Conservation (phyloP, 2,113 vertebrate species). For the Crocuta crocuta region DNA sequence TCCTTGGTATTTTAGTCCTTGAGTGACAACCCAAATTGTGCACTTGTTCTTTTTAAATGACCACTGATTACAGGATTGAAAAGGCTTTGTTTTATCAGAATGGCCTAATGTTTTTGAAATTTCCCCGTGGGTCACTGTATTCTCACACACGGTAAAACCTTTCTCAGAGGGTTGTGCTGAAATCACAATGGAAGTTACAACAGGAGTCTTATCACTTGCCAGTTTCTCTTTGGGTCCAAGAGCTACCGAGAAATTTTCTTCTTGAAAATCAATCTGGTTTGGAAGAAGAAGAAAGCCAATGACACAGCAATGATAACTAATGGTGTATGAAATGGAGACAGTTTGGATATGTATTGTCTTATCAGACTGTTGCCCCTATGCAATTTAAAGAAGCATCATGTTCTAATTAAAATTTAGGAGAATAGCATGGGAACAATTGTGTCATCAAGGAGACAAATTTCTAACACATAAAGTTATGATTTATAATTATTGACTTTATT, state of each 20-base stretch:
- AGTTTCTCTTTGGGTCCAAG: slow-evolving; percentile 39
- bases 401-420: slow-evolving; percentile 63
- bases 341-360: not conserved
- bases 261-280: slow-evolving; percentile 31
- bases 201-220: not conserved
- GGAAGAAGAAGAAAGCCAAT: slow-evolving; percentile 1
- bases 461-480: slow-evolving; percentile 40
- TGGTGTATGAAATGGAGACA: slow-evolving; percentile 9
- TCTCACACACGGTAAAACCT: slow-evolving; percentile 47
- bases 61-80: slow-evolving; percentile 67
- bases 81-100: slow-evolving; percentile 57
- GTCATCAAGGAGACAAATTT: slow-evolving; percentile 48
- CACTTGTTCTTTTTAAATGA: slow-evolving; percentile 73
- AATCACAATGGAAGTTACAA: slow-evolving; percentile 53
- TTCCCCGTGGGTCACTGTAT: slow-evolving; percentile 21
- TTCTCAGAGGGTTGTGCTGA: not conserved
- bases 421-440: not conserved
- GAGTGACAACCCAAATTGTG: slow-evolving; percentile 59
- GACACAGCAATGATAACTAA: not conserved
- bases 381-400: not conserved
- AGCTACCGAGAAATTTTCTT: slow-evolving; percentile 29
- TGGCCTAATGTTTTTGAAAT: slow-evolving; percentile 57
- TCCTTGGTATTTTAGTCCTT: slow-evolving; percentile 47
- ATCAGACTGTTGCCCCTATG: not conserved
- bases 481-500: slow-evolving; percentile 55